Base-by-base conservation (phyloP, 2,888 invertebrate genomes). In the Alviniconcha strummeri region DNA sequence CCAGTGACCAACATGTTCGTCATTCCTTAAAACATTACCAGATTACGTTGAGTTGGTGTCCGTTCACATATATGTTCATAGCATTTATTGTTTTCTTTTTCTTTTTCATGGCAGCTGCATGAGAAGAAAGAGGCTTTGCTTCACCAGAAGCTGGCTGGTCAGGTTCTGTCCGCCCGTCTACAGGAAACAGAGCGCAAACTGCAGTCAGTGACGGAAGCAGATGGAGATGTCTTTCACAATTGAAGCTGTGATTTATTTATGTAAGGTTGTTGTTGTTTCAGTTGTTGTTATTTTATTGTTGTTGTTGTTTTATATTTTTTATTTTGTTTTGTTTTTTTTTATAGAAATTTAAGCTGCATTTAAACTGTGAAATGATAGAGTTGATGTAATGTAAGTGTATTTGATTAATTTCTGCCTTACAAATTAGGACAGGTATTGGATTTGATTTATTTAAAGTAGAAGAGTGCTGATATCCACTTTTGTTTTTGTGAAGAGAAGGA, bases 141-240 rank as follows among this genome's bases (percentile, higher is more conserved):
- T 6, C 92, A 92, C 83, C 92, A 92, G 85, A 90, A 91, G 80
- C 85, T 93, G 54, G 92, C 92, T 4, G 89, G 91, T 7, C 90
- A 91, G 84, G 90, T 93, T 69, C 85, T 93, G 72, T 90, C 90
- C 9, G 90, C 88, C 55, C 85, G 88, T 67, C 88, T 89, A 17
- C 87, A 89, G 72, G 87, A 90, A 15, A 81, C 91, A 56, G 91
- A 92, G 83, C 84, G 85, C 52, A 89, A 91, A 86, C 86, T 92
- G 67, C 86, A 36, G 80, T 83, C 64, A 75, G 83, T 84, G 71
- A 85, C 81, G 4, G 85, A 85, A 13, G 82, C 84, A 15, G 87
- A 88, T 19, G 87, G 79, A 52, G 76, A 83, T 67, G 81, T 75
- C 76, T 36, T 57, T 2, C 77, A 78, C 71, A 79, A 72, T 17